A percentile compares a stretch with the other conserved stretches of the same genome.
Conservation (phyloP, 2,113 vertebrate genomes). For the Neomonachus schauinslandi region DNA sequence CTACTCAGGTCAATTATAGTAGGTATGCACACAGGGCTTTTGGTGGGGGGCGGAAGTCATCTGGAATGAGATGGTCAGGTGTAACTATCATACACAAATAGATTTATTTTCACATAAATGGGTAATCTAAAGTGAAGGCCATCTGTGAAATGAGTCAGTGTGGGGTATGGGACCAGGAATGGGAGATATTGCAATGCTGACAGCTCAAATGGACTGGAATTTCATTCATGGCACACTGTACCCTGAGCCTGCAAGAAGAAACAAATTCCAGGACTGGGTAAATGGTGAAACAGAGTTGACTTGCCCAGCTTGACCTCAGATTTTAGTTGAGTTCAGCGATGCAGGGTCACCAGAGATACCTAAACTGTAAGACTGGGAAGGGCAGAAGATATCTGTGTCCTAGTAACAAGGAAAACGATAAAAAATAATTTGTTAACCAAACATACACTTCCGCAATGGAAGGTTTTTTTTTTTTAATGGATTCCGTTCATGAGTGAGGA, state of each 20-base stretch:
- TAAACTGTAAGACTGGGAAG: not conserved
- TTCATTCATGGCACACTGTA: not conserved
- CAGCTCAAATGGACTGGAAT: not conserved
- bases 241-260: not conserved
- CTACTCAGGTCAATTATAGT: not conserved
- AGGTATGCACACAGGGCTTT: not conserved
- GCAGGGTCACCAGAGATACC: not conserved
- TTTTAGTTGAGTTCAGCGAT: not conserved
- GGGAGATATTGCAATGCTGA: not conserved
- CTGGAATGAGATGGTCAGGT: not conserved
- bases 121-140: not conserved
- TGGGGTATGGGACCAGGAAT: not conserved
- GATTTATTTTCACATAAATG: not conserved
- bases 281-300: not conserved
- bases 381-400: not conserved
- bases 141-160: not conserved
- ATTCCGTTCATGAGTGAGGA: not conserved
- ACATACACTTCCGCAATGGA: not conserved
- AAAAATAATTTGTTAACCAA: conserved; percentile 19
- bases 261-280: not conserved
- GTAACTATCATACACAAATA: not conserved
- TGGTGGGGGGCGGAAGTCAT: not conserved
- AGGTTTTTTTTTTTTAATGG: not conserved
- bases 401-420: not conserved
- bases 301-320: not conserved